Percentiles rank a stretch among this genome's conserved stretches.
These are phyloP conservation scores for Ptiloglossa arizonensis DNA, from an alignment of 1,140 invertebrate species.

Conservation along the genomic window DNA sequence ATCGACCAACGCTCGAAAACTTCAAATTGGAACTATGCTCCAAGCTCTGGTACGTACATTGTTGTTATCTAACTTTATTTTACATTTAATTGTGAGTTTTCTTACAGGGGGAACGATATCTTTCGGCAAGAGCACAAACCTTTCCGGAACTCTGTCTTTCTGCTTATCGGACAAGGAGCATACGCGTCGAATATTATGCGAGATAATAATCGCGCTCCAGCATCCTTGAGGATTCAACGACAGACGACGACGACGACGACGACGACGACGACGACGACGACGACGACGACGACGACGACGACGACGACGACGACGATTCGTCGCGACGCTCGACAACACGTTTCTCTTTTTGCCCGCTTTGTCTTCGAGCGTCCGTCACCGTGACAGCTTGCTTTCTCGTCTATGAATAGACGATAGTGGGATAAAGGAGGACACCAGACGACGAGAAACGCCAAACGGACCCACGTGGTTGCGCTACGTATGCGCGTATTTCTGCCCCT, in stretches of 20 bases:
- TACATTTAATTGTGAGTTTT: no score
- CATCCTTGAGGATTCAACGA: background rate
- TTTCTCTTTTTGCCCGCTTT: conserved; percentile 33
- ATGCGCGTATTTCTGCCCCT: conserved; percentile 29
- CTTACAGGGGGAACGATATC: no score
- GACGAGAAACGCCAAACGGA: conserved; percentile 25
- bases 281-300: background rate
- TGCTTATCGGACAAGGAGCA: no score
- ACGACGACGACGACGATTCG: background rate
- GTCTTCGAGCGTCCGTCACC: conserved; percentile 51
- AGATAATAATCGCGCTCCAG: background rate
- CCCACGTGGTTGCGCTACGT: conserved; percentile 50
- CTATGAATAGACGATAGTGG: conserved; percentile 62
- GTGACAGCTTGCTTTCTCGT: conserved; percentile 64
- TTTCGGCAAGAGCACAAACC: no score
- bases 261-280: background rate
- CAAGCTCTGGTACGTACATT: no score
- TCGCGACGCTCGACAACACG: background rate
- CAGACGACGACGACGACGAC: background rate
- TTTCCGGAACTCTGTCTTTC: no score
- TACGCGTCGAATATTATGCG: no score
- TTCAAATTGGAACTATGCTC: no score
- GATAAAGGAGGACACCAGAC: conserved; percentile 59
- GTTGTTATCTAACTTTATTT: no score
- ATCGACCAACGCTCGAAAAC: no score